A percentile compares a stretch with the other conserved stretches of the same genome.
These are phyloP conservation scores for Taurulus bubalis DNA, from an alignment of 2,113 vertebrate species.

Conservation along the genomic window DNA sequence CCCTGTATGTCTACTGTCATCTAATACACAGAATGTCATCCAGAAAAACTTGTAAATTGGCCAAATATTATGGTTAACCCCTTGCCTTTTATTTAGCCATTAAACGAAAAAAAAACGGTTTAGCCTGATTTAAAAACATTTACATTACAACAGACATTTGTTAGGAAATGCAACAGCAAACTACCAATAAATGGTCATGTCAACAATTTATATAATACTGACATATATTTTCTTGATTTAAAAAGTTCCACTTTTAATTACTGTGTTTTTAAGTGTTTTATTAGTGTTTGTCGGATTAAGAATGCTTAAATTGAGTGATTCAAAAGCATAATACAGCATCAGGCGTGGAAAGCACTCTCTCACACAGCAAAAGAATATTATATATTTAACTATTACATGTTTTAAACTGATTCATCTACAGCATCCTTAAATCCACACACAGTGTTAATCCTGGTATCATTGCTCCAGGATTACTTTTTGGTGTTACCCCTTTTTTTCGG, in stretches of 20 bases:
- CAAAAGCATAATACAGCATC: slow-evolving; percentile 4
- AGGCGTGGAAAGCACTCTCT: neutral
- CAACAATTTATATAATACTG: neutral
- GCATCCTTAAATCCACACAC: neutral
- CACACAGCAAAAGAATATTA: neutral
- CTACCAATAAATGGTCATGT: neutral
- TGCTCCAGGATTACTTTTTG: neutral
- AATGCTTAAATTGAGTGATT: neutral
- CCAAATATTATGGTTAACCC: neutral
- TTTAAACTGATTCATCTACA: neutral
- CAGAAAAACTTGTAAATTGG: too few relatives aligned
- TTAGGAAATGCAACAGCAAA: neutral
- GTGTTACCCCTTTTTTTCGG: neutral
- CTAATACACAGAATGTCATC: neutral
- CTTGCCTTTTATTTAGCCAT: neutral
- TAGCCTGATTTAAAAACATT: too few relatives aligned
- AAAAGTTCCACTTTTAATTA: too few relatives aligned
- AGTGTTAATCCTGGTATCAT: neutral
- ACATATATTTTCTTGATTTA: neutral
- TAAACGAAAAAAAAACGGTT: neutral
- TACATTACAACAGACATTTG: too few relatives aligned
- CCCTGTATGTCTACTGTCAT: neutral
- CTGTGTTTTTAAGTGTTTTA: neutral
- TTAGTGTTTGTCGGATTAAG: neutral
- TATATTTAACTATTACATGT: neutral